Evolutionary conservation across 2,113 vertebrate species (phyloP), one percentile per base, ranked within the genome.

Genomic region (Heptranchias perlo): DNA sequence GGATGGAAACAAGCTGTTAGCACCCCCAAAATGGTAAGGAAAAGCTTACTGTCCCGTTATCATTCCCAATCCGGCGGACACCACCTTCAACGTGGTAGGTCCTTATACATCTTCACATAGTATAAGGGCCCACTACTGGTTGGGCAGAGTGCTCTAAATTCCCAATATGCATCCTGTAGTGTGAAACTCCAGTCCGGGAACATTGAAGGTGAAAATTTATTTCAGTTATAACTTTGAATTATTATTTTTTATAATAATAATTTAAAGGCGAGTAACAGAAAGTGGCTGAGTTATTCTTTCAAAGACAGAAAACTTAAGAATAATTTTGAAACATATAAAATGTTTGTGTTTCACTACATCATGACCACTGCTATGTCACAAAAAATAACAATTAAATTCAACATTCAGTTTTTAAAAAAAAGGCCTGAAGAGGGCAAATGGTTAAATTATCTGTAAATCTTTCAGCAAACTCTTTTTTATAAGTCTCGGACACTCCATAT

Each of bases 361-460:
- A n/a, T 76, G 28, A 35, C 16, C 76, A 82, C 76, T 86, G 39
- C 16, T 39, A 52, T 87, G 2, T 87, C 84, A 87, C 49, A 5
- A 93, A 93, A 35, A 62, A 18, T 54, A 91, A 28, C 10, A 93
- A 39, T 21, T 39, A 62, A 93, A 64, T n/a, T 64, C 35, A 35
- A 44, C 31, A 21, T 82, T 39, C 35, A 14, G 16, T 78, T 13
- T 10, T 28, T 54, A 91, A 35, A 28, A 49, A 86, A 49, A 25
- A 7, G 21, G 52, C 94, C 39, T 69, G 28, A 95, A 31, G 64
- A 95, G 25, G 65, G 28, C 64, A 73, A 95, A 95, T 95, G 47
- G 94, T 69, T 95, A 95, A 95, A 95, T 69, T 69, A 95, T 69
- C n/a, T 49, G 93, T 69, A 69, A 49, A 95, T 95, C 94, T 95